A percentile compares a stretch with the other conserved stretches of the same genome.
These are phyloP conservation scores for Podabrus alpinus DNA, from an alignment of 2,888 invertebrate species.

Conservation along the genomic window DNA sequence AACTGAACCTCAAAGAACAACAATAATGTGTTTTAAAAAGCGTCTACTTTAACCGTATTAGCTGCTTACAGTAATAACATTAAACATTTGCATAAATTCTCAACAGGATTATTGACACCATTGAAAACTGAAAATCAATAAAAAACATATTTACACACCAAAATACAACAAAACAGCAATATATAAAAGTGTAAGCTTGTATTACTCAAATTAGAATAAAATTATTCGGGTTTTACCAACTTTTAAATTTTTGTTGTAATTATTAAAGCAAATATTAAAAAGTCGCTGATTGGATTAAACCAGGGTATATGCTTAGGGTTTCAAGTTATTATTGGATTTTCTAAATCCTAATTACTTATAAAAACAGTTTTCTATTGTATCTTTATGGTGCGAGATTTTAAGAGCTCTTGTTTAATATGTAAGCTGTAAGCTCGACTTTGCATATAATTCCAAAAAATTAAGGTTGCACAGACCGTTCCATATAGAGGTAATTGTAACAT, in stretches of 20 bases:
- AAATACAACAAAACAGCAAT: neutral
- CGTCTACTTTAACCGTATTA: neutral
- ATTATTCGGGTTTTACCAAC: neutral
- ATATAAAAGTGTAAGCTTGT: neutral
- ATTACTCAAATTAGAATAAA: neutral
- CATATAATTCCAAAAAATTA: neutral
- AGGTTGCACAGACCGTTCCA: neutral
- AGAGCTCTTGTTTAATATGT: neutral
- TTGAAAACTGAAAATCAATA: neutral
- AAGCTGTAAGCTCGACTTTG: neutral
- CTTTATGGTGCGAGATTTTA: neutral
- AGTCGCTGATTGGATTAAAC: neutral
- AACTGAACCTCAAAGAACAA: slow-evolving; percentile 13
- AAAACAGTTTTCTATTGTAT: neutral
- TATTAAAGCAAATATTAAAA: neutral
- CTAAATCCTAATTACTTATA: neutral
- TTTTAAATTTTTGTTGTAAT: neutral
- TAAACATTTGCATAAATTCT: neutral
- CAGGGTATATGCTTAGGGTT: neutral
- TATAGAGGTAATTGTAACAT: neutral
- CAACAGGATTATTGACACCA: neutral
- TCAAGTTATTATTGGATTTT: slow-evolving; percentile 2
- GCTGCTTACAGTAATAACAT: neutral
- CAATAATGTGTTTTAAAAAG: neutral
- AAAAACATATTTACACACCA: neutral